These are phyloP conservation scores for Centruroides sculpturatus DNA, from an alignment of 1,140 invertebrate genomes.

Conservation along the genomic window DNA sequence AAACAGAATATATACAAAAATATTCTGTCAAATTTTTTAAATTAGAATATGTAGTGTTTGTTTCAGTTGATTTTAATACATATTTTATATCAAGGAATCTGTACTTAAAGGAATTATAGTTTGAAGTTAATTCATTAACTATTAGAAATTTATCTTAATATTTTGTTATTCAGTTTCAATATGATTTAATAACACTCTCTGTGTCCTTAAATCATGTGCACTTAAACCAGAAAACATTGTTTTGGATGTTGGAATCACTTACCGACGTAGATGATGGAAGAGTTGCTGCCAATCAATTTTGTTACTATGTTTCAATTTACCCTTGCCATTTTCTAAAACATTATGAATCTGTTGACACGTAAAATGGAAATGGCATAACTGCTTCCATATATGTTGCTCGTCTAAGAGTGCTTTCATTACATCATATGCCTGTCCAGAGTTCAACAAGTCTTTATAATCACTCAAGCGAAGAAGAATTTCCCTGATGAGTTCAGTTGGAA, in stretches of 20 bases:
- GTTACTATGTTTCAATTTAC: slow-evolving; percentile 1
- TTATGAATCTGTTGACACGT: slow-evolving; percentile 56
- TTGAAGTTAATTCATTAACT: too few relatives aligned
- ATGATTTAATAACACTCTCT: too few relatives aligned
- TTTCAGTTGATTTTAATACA: too few relatives aligned
- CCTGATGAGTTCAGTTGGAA: slow-evolving; percentile 84
- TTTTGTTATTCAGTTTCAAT: too few relatives aligned
- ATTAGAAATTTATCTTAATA: too few relatives aligned
- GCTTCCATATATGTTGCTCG: slow-evolving; percentile 81
- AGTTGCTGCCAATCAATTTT: slow-evolving; percentile 49
- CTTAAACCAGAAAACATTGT: too few relatives aligned
- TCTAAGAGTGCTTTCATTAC: slow-evolving; percentile 62
- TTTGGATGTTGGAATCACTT: slow-evolving; percentile 7
- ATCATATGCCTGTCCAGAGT: slow-evolving; percentile 48
- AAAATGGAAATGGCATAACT: slow-evolving; percentile 85
- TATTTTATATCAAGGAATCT: too few relatives aligned
- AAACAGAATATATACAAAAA: too few relatives aligned
- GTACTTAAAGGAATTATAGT: too few relatives aligned
- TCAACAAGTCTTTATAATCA: slow-evolving; percentile 79
- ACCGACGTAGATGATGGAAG: slow-evolving; percentile 58
- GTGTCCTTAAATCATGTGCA: too few relatives aligned
- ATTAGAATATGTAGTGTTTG: too few relatives aligned
- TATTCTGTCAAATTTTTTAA: too few relatives aligned
- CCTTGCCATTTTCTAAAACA: slow-evolving; percentile 1
- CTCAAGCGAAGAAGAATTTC: slow-evolving; percentile 76